Percentiles rank a stretch among this genome's conserved stretches.
Conservation (phyloP, 2,797 vertebrate species). For the Macropus fuliginosus region DNA sequence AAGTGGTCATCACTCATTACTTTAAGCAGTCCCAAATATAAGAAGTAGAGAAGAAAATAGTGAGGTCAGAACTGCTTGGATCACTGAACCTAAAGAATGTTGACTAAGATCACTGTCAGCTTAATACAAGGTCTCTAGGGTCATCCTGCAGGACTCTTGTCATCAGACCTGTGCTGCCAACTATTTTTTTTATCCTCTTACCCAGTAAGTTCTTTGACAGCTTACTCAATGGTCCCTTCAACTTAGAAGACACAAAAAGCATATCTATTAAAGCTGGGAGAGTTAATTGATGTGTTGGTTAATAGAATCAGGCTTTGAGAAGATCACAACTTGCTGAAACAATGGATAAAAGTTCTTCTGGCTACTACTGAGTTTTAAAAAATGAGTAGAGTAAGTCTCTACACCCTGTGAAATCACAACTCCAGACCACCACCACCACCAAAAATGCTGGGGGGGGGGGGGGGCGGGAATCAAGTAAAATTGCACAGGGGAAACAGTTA, state of each 20-base stretch:
- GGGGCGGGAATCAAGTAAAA: neutral
- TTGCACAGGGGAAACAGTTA: neutral
- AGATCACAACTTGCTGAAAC: neutral
- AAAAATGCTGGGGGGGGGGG: neutral
- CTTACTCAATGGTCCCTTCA: neutral
- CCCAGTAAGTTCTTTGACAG: neutral
- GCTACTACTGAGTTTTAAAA: neutral
- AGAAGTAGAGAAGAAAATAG: neutral
- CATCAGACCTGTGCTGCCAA: neutral
- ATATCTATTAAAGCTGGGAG: neutral
- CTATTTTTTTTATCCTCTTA: neutral
- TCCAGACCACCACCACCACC: neutral
- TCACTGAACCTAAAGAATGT: neutral
- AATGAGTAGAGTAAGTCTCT: neutral
- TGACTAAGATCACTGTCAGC: neutral
- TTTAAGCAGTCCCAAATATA: neutral
- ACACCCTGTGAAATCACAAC: neutral
- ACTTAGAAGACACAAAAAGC: neutral
- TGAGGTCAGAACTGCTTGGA: neutral
- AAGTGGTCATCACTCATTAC: neutral
- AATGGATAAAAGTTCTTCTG: neutral
- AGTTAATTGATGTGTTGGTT: neutral
- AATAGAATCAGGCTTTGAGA: neutral
- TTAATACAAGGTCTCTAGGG: neutral
- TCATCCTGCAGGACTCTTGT: neutral